Evolutionary conservation across 53 echinoderm and acorn worm species (phyloP), one percentile per base, ranked within the genome.

Genomic region (Actinopyga echinites): DNA sequence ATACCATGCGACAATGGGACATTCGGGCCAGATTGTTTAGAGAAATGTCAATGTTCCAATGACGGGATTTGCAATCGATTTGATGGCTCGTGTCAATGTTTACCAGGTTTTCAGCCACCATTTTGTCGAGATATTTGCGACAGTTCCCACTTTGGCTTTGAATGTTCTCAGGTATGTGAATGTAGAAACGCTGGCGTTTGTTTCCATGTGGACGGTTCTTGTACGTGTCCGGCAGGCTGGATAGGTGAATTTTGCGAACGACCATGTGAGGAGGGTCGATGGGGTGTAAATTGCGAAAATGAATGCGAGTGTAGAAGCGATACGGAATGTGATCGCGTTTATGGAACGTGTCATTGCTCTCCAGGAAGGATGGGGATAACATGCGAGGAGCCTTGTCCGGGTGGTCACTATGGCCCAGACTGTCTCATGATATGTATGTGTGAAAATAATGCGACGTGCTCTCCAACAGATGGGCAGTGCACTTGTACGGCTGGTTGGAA

Each of bases 101-200:
- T 53, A 25, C 66, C 85, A 56, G 99, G 99, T 32, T 95, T 92
- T 92, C 84, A 90, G 40, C 90, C 90, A 4, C 74, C 69, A 31
- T 79, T 74, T 8, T 96, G 96, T 54, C 80, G 75, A 44, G 57
- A 59, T 28, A 56, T 43, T 23, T 96, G 96, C 37, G 78, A 87
- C 21, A 64, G 80, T n/a, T 82, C 89, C 36, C 83, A 83, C 10
- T 93, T 85, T 69, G 96, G 96, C 22, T 85, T 64, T 1, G 82
- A 85, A 9, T 99, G 99, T 57, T 56, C 82, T 20, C 56, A 65
- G 21, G 61, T 84, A 3, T 95, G 94, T 49, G 33, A 58, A 24
- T 93, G 93, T 38, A 54, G 80, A 49, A 79, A 91, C 64, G 87
- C 62, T 7, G 91, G 84, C 19, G 38, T n/a, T 12, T 85, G 85